Base-by-base conservation (phyloP, 2,888 invertebrate genomes). In the Hipparchia sbordonii region DNA sequence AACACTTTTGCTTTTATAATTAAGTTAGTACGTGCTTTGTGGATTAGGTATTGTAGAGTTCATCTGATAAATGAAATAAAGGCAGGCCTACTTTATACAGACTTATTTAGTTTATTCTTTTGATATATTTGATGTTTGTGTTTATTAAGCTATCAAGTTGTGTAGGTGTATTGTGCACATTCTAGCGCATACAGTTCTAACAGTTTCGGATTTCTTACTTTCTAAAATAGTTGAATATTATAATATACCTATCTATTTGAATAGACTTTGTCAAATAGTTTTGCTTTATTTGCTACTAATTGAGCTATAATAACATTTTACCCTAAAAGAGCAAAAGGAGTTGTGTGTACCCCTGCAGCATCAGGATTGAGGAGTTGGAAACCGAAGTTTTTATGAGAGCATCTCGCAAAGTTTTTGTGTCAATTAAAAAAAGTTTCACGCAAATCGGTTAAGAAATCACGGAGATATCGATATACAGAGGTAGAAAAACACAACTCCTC, bases 201-300 rank as follows among this genome's bases (percentile, higher is more conserved):
- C 54, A 13, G 23, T 57, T 23, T 23, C 13, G 0, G 13, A 57
- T 57, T 57, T 57, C 57, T 62, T 62, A 46, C 62, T 62, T 62
- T 62, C 46, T 62, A 62, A 62, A 62, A 62, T 62, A 13, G 13
- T n/a, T 13, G 45, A 48, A 62, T 46, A 48, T 62, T 46, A 46
- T 39, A 23, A 23, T 23, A 23, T 23, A 23, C 23, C 23, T 23
- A 6, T 39, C 39, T 12, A 13, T 13, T 13, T 46, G 13, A 46
- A 62, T 8, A 48, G 13, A n/a, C 6, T 46, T 48, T 63, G 46
- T 48, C 9, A 63, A 23, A 23, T 63, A 39, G 39, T 5, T 39
- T 39, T 39, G 39, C 39, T 39, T 39, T 39, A 39, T 39, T 39
- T 39, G 39, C 39, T 39, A 39, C 39, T 39, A 39, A 13, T 48